These are phyloP conservation scores for Drosophila suzukii DNA, from an alignment of 1,140 invertebrate species.

Conservation along the genomic window DNA sequence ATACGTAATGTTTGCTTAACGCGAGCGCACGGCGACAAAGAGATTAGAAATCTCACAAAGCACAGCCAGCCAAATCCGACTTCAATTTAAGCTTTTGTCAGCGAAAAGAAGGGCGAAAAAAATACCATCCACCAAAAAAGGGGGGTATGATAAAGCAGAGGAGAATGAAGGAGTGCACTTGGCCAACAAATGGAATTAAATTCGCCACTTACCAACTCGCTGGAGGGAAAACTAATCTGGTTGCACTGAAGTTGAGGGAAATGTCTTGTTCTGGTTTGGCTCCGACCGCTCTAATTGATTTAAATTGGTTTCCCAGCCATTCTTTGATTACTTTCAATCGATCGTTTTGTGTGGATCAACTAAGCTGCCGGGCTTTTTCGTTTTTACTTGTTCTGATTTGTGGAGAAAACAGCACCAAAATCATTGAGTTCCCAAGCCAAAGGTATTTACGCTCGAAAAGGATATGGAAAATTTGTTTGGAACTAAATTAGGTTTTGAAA, in stretches of 20 bases:
- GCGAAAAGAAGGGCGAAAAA: slow-evolving; percentile 6
- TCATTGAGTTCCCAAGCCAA: no score
- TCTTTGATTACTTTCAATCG: slow-evolving; percentile 20
- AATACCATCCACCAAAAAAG: not conserved
- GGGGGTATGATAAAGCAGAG: not conserved
- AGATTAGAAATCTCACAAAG: slow-evolving; percentile 57
- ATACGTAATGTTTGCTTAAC: slow-evolving; percentile 75
- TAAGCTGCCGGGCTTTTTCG: not conserved
- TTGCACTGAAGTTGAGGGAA: slow-evolving; percentile 24
- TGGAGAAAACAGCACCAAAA: not conserved
- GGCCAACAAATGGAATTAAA: slow-evolving; percentile 45
- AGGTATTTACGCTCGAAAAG: not conserved
- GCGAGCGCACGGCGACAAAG: slow-evolving; percentile 57
- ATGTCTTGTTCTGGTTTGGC: slow-evolving; percentile 1
- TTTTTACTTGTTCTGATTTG: not conserved
- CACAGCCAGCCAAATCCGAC: slow-evolving; percentile 39
- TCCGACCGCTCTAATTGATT: slow-evolving; percentile 28
- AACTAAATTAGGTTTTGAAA: no score
- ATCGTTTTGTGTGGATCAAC: not conserved
- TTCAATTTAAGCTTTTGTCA: slow-evolving; percentile 53
- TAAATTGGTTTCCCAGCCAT: slow-evolving; percentile 17
- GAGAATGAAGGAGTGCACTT: slow-evolving; percentile 8
- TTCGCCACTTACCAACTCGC: slow-evolving; percentile 28
- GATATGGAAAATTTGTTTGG: not conserved
- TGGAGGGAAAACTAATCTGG: slow-evolving; percentile 33